Percentiles rank a stretch among this genome's conserved stretches.
Evolutionary conservation across 2,113 vertebrate genomes (phyloP).

Genomic region (Aldabrachelys gigantea): DNA sequence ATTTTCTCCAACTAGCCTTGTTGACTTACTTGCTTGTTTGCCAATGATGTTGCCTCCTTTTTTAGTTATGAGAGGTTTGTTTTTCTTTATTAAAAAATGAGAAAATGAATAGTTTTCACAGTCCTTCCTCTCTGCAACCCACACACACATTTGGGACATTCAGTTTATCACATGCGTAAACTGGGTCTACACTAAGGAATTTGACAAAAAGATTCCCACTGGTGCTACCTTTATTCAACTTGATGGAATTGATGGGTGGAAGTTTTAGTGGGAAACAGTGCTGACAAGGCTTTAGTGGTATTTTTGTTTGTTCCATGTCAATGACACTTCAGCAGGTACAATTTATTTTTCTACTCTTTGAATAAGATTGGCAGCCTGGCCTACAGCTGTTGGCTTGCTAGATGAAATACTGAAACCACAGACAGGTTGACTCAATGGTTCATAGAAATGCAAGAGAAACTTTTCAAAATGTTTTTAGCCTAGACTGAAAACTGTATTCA

Average conservation of each 20-base stretch:
- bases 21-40: background rate
- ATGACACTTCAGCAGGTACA: background rate
- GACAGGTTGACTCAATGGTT: background rate
- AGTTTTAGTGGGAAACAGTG: background rate
- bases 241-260: background rate
- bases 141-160: background rate
- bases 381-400: background rate
- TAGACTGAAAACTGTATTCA: background rate
- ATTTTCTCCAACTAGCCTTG: background rate
- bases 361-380: background rate
- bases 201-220: background rate
- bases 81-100: background rate
- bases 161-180: background rate
- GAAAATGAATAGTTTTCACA: background rate
- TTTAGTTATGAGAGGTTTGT: accelerated
- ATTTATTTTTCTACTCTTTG: background rate
- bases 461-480: background rate
- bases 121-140: background rate
- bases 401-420: background rate
- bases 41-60: background rate
- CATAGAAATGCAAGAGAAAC: background rate
- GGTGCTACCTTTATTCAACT: background rate
- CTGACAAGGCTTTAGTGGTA: background rate
- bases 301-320: background rate
- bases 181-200: background rate